Evolutionary conservation across 1,140 invertebrate species (phyloP).

Genomic region (Drosophila varians): DNA sequence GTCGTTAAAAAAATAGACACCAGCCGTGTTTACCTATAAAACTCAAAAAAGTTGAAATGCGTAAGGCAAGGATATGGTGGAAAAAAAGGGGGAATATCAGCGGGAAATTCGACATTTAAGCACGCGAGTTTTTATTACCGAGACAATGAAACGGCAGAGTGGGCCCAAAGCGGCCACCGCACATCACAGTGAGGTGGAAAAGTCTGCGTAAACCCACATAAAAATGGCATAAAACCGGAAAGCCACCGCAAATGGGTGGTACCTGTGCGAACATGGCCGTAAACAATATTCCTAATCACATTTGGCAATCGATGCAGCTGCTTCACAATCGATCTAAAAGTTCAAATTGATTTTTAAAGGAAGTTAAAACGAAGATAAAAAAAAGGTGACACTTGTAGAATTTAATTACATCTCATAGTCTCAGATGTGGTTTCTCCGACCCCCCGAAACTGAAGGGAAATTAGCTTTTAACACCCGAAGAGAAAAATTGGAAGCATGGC

Average conservation of each 20-base stretch:
- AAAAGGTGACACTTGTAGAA: background rate
- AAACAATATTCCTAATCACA: slow-evolving; percentile 32
- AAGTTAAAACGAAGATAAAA: background rate
- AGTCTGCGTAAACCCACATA: slow-evolving; percentile 18
- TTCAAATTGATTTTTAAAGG: background rate
- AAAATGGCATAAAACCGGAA: slow-evolving; percentile 26
- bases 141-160: slow-evolving; percentile 30
- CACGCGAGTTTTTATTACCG: slow-evolving; percentile 36
- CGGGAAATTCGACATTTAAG: slow-evolving; percentile 28
- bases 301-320: slow-evolving; percentile 27
- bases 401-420: slow-evolving; percentile 9
- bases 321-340: background rate
- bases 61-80: slow-evolving; percentile 8
- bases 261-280: slow-evolving; percentile 18
- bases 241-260: slow-evolving; percentile 22
- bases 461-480: slow-evolving; percentile 42
- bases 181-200: slow-evolving; percentile 34
- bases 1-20: slow-evolving; percentile 50
- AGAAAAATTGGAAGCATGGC: slow-evolving; percentile 26
- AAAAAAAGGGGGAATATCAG: slow-evolving; percentile 8
- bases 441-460: slow-evolving; percentile 24
- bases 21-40: slow-evolving; percentile 48
- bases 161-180: slow-evolving; percentile 16
- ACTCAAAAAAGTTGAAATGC: slow-evolving; percentile 1
- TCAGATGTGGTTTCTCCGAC: slow-evolving; percentile 28